Evolutionary conservation across 1,140 invertebrate species (phyloP).

Genomic region (Drosophila tristis): DNA sequence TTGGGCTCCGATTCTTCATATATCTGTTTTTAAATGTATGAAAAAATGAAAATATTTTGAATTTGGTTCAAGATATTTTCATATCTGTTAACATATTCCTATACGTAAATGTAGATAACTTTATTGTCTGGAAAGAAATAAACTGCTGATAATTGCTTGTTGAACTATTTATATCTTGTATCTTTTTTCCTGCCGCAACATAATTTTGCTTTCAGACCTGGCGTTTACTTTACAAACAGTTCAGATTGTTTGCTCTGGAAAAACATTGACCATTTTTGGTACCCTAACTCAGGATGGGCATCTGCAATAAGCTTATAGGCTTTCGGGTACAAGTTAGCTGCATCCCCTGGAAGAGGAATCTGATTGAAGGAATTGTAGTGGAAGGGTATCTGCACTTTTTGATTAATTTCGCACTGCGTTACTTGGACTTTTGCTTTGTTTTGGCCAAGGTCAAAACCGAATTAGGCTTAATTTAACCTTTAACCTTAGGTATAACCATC

Average conservation of each 20-base stretch:
- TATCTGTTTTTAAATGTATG: too few relatives aligned
- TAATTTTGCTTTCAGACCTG: constrained; percentile 26
- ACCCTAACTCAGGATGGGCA: constrained; percentile 3
- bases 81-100: constrained; percentile 7
- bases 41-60: not conserved
- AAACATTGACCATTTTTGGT: constrained; percentile 8
- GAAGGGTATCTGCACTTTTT: constrained; percentile 15
- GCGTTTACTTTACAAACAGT: constrained; percentile 32
- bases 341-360: too few relatives aligned
- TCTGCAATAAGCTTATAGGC: too few relatives aligned
- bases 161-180: constrained; percentile 46
- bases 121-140: constrained; percentile 3
- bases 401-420: constrained; percentile 38
- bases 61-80: not conserved
- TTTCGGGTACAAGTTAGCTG: too few relatives aligned
- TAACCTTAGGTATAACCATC: constrained; percentile 14
- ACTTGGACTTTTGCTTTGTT: constrained; percentile 43
- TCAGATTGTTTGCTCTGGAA: constrained; percentile 32
- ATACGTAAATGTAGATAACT: constrained; percentile 3
- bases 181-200: constrained; percentile 39
- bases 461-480: constrained; percentile 12
- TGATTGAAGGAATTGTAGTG: too few relatives aligned
- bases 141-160: constrained; percentile 30
- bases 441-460: constrained; percentile 54
- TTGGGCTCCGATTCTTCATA: not conserved